Evolutionary conservation across 2,113 vertebrate genomes (phyloP).

Genomic region (Coptodon bakossiorum): DNA sequence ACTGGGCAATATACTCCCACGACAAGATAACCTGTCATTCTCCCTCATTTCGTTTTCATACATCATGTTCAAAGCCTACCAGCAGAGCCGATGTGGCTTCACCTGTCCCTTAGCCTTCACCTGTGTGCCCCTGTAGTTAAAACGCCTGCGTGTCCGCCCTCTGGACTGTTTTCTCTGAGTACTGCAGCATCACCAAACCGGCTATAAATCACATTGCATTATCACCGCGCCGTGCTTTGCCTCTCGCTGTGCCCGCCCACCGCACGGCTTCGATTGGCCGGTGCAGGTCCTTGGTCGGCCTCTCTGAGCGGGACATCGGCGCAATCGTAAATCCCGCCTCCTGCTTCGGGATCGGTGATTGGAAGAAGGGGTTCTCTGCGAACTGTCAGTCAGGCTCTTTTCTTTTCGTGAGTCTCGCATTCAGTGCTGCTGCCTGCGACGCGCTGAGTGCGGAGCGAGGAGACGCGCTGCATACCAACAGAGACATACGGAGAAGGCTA

Average conservation of each 20-base stretch:
- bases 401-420: constrained; percentile 34
- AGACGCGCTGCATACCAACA: constrained; percentile 69
- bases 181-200: constrained; percentile 69
- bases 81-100: background rate
- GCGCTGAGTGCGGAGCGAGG: constrained; percentile 61
- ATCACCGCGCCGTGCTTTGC: constrained; percentile 48
- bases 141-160: constrained; percentile 34
- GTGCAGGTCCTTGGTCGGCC: constrained; percentile 6
- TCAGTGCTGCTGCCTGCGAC: constrained; percentile 59
- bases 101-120: background rate
- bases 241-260: constrained; percentile 35
- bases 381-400: constrained; percentile 66
- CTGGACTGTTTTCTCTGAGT: constrained; percentile 55
- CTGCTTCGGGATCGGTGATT: constrained; percentile 50
- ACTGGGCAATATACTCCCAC: background rate
- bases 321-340: constrained; percentile 49
- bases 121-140: constrained; percentile 32
- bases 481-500: constrained; percentile 30
- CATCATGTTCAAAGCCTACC: background rate
- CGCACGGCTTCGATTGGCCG: constrained; percentile 49
- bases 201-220: constrained; percentile 75
- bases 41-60: background rate
- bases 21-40: background rate
- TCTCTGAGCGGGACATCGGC: constrained; percentile 11
- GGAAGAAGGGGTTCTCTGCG: constrained; percentile 53